Evolutionary conservation across 2,797 vertebrate genomes (phyloP).

Genomic region (Allobates femoralis): DNA sequence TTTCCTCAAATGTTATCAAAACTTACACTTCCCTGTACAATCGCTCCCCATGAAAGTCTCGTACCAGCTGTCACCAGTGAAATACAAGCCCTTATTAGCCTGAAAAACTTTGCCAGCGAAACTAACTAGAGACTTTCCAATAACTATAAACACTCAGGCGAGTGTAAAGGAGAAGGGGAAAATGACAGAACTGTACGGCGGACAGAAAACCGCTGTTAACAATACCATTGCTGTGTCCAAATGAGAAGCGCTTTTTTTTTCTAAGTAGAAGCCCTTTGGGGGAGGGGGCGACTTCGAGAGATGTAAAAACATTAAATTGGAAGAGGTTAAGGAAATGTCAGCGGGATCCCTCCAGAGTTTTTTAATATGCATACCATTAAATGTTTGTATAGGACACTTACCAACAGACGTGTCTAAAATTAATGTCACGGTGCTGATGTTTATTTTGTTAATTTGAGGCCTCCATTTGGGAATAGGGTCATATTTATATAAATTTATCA

Average conservation of each 20-base stretch:
- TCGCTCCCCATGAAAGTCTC: conserved; percentile 70
- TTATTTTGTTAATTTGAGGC: conserved; percentile 30
- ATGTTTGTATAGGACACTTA: conserved; percentile 53
- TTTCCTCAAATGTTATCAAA: conserved; percentile 69
- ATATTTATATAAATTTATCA: conserved; percentile 34
- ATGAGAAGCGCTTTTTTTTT: conserved; percentile 1
- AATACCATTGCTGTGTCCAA: conserved; percentile 52
- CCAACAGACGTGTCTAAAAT: conserved; percentile 54
- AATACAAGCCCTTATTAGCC: conserved; percentile 91
- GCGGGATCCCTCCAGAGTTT: conserved; percentile 52
- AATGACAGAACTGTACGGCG: conserved; percentile 45
- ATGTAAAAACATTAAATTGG: conserved; percentile 59
- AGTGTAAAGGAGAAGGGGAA: conserved; percentile 68
- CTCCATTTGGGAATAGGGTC: not conserved
- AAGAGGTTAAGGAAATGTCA: conserved; percentile 68
- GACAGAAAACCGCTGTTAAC: conserved; percentile 42
- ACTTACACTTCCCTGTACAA: conserved; percentile 67
- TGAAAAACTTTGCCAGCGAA: conserved; percentile 84
- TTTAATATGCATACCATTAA: conserved; percentile 35
- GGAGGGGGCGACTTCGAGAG: conserved; percentile 45
- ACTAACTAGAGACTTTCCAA: conserved; percentile 91
- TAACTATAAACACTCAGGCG: conserved; percentile 79
- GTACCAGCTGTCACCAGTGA: conserved; percentile 88
- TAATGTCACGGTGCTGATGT: conserved; percentile 40
- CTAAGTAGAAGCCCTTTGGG: conserved; percentile 28